Evolutionary conservation across 1,140 invertebrate genomes (phyloP).

Genomic region (Drosophila suzukii): DNA sequence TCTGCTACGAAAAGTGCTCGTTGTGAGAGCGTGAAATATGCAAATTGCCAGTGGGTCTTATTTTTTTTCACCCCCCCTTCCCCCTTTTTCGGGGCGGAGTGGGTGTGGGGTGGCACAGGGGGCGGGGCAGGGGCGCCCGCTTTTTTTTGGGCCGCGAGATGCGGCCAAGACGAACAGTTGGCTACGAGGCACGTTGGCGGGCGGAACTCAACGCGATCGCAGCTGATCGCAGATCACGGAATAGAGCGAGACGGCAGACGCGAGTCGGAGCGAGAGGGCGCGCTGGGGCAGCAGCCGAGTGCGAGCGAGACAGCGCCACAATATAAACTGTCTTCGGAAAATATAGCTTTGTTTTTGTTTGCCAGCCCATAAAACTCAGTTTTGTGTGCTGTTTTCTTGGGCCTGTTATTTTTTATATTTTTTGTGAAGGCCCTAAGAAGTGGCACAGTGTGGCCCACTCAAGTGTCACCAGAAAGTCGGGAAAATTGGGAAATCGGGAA

Average conservation of each 20-base stretch:
- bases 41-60: slow-evolving; percentile 19
- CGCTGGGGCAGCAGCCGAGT: neutral
- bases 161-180: slow-evolving; percentile 59
- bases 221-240: slow-evolving; percentile 58
- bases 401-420: slow-evolving; percentile 1
- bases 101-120: neutral
- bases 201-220: slow-evolving; percentile 42
- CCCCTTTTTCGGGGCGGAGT: too few species aligned
- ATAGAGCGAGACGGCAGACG: slow-evolving; percentile 35
- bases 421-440: slow-evolving; percentile 22
- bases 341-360: slow-evolving; percentile 21
- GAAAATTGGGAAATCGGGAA: slow-evolving; percentile 32
- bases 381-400: neutral
- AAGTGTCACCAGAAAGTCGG: slow-evolving; percentile 32
- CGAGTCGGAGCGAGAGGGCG: slow-evolving; percentile 19
- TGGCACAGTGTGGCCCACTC: slow-evolving; percentile 48
- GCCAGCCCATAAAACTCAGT: slow-evolving; percentile 13
- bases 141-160: slow-evolving; percentile 28
- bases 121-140: slow-evolving; percentile 1
- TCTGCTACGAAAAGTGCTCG: neutral
- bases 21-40: slow-evolving; percentile 68
- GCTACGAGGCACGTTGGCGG: slow-evolving; percentile 63
- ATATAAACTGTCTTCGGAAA: slow-evolving; percentile 2
- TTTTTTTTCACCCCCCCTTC: too few species aligned
- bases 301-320: neutral